A percentile compares a stretch with the other conserved stretches of the same genome.
Conservation (phyloP, 2,113 vertebrate genomes). For the Larimichthys polyactis region DNA sequence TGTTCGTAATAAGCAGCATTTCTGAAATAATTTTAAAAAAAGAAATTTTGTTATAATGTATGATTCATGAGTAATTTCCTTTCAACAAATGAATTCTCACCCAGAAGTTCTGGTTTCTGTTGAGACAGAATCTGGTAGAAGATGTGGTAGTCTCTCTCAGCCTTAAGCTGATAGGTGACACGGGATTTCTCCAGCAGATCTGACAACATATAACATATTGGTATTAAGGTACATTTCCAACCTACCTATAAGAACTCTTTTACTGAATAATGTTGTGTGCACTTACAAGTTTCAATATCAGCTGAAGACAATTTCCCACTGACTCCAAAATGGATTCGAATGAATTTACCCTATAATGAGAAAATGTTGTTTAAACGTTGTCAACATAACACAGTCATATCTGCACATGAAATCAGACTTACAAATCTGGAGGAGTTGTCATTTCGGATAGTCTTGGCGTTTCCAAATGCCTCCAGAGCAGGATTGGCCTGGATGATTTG, state of each 20-base stretch:
- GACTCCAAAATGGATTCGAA: constrained; percentile 93
- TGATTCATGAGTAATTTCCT: not conserved
- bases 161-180: constrained; percentile 92
- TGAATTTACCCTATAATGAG: constrained; percentile 91
- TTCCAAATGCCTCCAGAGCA: constrained; percentile 90
- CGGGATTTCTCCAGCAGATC: constrained; percentile 94
- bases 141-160: constrained; percentile 95
- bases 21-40: not conserved
- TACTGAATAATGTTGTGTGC: not conserved
- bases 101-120: constrained; percentile 90
- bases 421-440: constrained; percentile 87
- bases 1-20: too few species aligned
- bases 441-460: constrained; percentile 87
- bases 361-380: not conserved
- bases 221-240: not conserved
- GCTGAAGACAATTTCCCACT: constrained; percentile 93
- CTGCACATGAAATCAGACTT: constrained; percentile 59
- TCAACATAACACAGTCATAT: not conserved
- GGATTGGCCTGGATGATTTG: constrained; percentile 93
- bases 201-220: constrained; percentile 42
- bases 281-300: constrained; percentile 93
- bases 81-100: constrained; percentile 67
- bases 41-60: not conserved
- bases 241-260: not conserved
- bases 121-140: constrained; percentile 96